A percentile compares a stretch with the other conserved stretches of the same genome.
Conservation (phyloP, 2,113 vertebrate species). For the Pogonocichla stellata region DNA sequence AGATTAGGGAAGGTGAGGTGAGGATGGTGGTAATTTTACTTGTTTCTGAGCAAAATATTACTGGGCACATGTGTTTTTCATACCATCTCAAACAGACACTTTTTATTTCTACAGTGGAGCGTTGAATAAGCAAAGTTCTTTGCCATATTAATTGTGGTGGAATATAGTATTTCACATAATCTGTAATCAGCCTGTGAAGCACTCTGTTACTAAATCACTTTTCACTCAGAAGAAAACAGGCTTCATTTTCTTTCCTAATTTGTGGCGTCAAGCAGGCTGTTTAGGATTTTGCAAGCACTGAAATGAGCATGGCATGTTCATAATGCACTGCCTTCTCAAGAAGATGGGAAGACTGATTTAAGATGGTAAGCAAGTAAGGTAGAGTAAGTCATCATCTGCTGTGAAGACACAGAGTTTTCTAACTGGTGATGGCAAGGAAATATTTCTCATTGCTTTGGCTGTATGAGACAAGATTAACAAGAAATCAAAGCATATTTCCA, state of each 20-base stretch:
- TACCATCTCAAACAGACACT: neutral
- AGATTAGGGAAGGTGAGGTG: neutral
- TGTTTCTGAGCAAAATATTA: neutral
- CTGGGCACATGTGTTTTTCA: neutral
- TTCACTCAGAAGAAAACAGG: neutral
- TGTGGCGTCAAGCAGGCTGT: neutral
- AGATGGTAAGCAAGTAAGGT: neutral
- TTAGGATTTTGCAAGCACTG: neutral
- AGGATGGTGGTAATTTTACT: neutral
- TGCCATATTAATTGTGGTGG: neutral
- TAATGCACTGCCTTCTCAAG: neutral
- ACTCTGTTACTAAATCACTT: neutral
- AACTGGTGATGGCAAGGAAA: neutral
- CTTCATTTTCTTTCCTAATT: neutral
- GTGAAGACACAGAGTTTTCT: neutral
- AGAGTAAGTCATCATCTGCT: neutral
- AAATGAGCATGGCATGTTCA: neutral
- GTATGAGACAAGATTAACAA: neutral
- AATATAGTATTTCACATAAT: neutral
- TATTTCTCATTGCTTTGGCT: neutral
- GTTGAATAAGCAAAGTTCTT: neutral
- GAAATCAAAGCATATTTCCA: neutral
- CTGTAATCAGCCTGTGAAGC: neutral
- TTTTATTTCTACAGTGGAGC: neutral
- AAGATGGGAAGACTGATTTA: neutral